Percentiles rank a stretch among this genome's conserved stretches.
Evolutionary conservation across 2,888 invertebrate genomes (phyloP).

Genomic region (Oithona nana): DNA sequence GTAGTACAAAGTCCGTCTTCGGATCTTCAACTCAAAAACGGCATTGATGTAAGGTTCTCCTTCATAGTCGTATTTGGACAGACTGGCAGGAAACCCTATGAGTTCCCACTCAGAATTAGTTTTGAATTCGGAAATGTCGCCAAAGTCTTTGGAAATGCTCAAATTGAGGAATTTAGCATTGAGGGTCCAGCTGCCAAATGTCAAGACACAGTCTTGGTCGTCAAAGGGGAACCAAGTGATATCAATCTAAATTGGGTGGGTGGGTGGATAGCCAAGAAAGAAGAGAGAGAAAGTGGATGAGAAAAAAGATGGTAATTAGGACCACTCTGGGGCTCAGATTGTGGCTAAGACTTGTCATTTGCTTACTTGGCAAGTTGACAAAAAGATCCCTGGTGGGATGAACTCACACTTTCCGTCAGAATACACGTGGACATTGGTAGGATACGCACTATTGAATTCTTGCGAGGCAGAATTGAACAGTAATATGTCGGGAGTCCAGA

Average conservation of each 20-base stretch:
- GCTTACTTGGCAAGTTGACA: slow-evolving; percentile 13
- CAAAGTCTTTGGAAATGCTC: not conserved
- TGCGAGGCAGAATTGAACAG: slow-evolving; percentile 8
- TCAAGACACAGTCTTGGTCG: slow-evolving; percentile 14
- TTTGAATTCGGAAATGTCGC: not conserved
- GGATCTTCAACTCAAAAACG: not conserved
- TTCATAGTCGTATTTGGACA: not conserved
- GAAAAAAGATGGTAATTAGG: not conserved
- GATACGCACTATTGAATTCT: slow-evolving; percentile 4
- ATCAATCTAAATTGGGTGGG: not conserved
- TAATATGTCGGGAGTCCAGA: slow-evolving; percentile 15
- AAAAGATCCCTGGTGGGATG: slow-evolving; percentile 13
- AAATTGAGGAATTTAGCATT: slow-evolving; percentile 1
- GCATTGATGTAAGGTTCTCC: not conserved
- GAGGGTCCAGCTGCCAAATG: slow-evolving; percentile 15
- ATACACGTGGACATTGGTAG: slow-evolving; percentile 6
- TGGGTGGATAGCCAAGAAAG: not conserved
- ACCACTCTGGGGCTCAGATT: no score
- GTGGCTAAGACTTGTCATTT: not conserved
- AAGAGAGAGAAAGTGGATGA: not conserved
- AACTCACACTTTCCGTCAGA: not conserved
- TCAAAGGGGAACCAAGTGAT: slow-evolving; percentile 18
- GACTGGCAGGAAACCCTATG: not conserved
- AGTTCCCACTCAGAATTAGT: slow-evolving; percentile 12
- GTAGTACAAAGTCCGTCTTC: slow-evolving; percentile 17